phyloP scores from a whole-genome alignment of 2,113 vertebrate genomes.

The Catharus bicknelli region DNA sequence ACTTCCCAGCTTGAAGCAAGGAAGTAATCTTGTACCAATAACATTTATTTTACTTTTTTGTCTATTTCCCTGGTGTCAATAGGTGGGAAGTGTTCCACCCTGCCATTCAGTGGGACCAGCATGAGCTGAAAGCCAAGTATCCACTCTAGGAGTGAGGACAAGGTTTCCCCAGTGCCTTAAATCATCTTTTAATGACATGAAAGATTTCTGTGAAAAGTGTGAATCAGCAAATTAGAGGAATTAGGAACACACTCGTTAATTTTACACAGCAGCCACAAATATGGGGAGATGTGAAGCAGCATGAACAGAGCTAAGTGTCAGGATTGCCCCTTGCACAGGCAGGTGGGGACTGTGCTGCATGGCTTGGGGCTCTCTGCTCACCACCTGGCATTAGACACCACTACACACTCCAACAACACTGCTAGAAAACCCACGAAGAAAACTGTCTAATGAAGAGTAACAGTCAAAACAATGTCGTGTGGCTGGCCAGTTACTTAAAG shows the following conservation, averaged over 20 bases:
- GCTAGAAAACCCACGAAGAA: not conserved
- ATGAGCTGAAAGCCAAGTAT: not conserved
- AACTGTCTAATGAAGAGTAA: not conserved
- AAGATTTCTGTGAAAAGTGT: not conserved
- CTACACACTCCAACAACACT: not conserved
- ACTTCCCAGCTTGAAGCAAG: not conserved
- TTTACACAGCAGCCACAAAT: not conserved
- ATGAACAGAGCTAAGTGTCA: not conserved
- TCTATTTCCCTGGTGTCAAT: not conserved
- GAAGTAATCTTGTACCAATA: not conserved
- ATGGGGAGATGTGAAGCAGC: not conserved
- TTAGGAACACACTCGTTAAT: not conserved
- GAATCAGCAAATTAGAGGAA: not conserved
- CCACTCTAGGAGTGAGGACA: not conserved
- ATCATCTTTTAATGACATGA: conserved; percentile 6
- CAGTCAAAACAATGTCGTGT: not conserved
- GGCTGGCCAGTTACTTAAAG: not conserved
- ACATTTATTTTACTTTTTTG: not conserved
- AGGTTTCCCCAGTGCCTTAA: not conserved
- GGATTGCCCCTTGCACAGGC: not conserved
- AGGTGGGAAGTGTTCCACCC: not conserved
- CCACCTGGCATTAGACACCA: not conserved
- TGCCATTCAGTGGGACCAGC: not conserved
- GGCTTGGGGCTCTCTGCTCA: not conserved
- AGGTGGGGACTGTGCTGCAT: not conserved